These are phyloP conservation scores for Pasiphila rectangulata DNA, from an alignment of 2,888 invertebrate genomes.

Conservation along the genomic window DNA sequence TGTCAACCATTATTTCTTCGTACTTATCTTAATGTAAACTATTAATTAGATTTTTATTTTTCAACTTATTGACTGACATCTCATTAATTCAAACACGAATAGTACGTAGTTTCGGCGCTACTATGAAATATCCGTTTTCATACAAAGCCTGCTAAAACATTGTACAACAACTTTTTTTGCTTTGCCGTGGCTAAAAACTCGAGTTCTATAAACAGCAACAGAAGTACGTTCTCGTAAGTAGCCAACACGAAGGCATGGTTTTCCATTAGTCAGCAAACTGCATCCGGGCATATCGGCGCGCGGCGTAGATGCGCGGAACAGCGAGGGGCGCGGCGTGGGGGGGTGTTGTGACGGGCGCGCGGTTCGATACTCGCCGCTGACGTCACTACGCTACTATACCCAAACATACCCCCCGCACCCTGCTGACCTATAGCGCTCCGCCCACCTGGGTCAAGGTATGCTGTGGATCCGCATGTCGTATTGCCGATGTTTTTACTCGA, in stretches of 20 bases:
- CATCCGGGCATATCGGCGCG: conserved; percentile 61
- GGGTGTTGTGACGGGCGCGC: conserved; percentile 72
- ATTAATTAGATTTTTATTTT: too few relatives aligned
- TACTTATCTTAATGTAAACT: too few relatives aligned
- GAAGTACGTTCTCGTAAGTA: background rate
- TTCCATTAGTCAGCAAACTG: conserved; percentile 61
- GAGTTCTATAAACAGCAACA: too few relatives aligned
- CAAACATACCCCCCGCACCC: conserved; percentile 66
- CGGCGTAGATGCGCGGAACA: conserved; percentile 62
- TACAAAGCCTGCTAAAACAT: too few relatives aligned
- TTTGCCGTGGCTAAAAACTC: too few relatives aligned
- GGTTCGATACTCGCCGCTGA: conserved; percentile 73
- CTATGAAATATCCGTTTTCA: too few relatives aligned
- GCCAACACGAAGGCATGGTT: conserved; percentile 48
- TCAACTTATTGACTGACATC: too few relatives aligned
- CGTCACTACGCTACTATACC: conserved; percentile 80
- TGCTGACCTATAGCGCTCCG: conserved; percentile 73
- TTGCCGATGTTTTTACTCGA: conserved; percentile 22
- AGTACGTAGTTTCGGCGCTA: too few relatives aligned
- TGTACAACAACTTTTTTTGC: too few relatives aligned
- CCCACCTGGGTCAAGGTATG: conserved; percentile 77
- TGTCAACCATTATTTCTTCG: too few relatives aligned
- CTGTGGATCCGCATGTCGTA: conserved; percentile 53
- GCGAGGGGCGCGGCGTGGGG: conserved; percentile 36
- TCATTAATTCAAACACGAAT: too few relatives aligned